Evolutionary conservation across 2,888 invertebrate species (phyloP).

Genomic region (Drosophila pseudotalamancana): DNA sequence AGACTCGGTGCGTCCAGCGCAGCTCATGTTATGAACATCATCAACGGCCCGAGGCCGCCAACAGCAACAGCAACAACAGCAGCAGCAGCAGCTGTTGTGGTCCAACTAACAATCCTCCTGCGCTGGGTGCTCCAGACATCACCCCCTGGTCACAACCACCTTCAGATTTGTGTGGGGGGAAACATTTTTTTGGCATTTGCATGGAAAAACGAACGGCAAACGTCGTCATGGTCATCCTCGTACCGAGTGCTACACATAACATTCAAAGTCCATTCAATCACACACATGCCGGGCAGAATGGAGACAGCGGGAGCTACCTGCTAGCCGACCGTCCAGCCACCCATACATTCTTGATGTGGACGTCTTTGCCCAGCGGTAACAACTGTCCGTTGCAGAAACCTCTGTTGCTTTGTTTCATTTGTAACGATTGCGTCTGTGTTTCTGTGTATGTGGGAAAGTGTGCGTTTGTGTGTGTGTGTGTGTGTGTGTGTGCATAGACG

Average conservation of each 20-base stretch:
- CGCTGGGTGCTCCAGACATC: not conserved
- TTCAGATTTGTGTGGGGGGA: slow-evolving; percentile 66
- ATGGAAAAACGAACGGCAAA: slow-evolving; percentile 63
- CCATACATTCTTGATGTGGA: slow-evolving; percentile 43
- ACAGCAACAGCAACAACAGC: slow-evolving; percentile 50
- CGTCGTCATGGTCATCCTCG: slow-evolving; percentile 54
- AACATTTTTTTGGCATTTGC: slow-evolving; percentile 68
- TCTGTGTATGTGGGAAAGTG: not conserved
- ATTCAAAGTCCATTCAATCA: slow-evolving; percentile 74
- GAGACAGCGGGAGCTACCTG: slow-evolving; percentile 33
- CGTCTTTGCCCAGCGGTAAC: slow-evolving; percentile 77
- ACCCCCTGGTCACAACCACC: slow-evolving; percentile 11
- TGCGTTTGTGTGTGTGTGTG: slow-evolving; percentile 5
- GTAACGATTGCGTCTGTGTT: slow-evolving; percentile 25
- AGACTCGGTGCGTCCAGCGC: slow-evolving; percentile 40
- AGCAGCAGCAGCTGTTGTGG: slow-evolving; percentile 43
- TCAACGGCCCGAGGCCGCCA: slow-evolving; percentile 43
- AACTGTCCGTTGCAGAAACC: slow-evolving; percentile 69
- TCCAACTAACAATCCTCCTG: not conserved
- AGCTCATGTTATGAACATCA: slow-evolving; percentile 59
- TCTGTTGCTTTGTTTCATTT: slow-evolving; percentile 67
- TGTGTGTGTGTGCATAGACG: slow-evolving; percentile 10
- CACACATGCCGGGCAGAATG: slow-evolving; percentile 27
- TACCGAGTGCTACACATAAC: slow-evolving; percentile 61
- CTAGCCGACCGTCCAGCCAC: slow-evolving; percentile 22